Base-by-base conservation (phyloP, 2,113 vertebrate species). In the Paedocypris sp. region DNA sequence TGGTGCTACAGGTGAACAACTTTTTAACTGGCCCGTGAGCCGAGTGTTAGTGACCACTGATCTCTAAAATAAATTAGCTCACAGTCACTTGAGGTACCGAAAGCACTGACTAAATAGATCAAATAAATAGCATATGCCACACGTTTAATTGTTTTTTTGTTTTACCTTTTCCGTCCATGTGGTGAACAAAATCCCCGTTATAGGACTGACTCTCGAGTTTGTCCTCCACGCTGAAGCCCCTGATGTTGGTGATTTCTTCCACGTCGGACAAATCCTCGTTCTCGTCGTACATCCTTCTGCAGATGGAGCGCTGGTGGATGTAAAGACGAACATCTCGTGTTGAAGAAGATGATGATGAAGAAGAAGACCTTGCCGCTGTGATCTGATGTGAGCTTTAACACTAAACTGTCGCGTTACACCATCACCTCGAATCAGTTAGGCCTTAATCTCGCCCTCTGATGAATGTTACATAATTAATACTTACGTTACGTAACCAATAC, bases 111-210 rank as follows among this genome's bases (percentile, higher is more conserved):
- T n/a, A n/a, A n/a, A n/a, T n/a, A n/a, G n/a, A n/a, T n/a, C n/a
- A n/a, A n/a, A n/a, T n/a, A n/a, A n/a, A n/a, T n/a, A n/a, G n/a
- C n/a, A n/a, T n/a, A n/a, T n/a, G n/a, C n/a, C n/a, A n/a, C n/a
- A n/a, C n/a, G n/a, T n/a, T n/a, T n/a, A n/a, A n/a, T n/a, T n/a
- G n/a, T n/a, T n/a, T n/a, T n/a, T n/a, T n/a, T n/a, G n/a, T n/a
- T n/a, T n/a, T 85, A 96, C 94, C 92, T 93, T 88, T 93, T 29
- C 93, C 93, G 62, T 98, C 88, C 92, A 97, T 93, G 59, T 74
- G 67, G 31, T 77, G 86, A 52, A 96, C 91, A 73, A 89, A 94
- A 64, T 87, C 80, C 41, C 85, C 81, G 60, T 78, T 82, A 73
- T 94, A 98, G 13, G 54, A 72, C 73, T 84, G 83, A 64, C 90